These are phyloP conservation scores for Leptobrachium ailaonicum DNA, from an alignment of 2,113 vertebrate species.

Conservation along the genomic window DNA sequence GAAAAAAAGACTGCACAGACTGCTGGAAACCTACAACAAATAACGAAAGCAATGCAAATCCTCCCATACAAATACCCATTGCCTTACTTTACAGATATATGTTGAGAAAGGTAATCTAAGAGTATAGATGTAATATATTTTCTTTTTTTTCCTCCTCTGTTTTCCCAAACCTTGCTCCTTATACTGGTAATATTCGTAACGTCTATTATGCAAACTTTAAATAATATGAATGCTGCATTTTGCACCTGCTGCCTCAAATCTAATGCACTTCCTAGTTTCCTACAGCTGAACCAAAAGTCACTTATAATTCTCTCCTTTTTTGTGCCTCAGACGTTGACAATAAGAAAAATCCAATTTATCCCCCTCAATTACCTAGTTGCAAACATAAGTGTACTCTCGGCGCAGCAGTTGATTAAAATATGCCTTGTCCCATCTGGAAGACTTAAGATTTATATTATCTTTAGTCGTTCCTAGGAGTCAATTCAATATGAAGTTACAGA, in stretches of 20 bases:
- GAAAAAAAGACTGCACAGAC: not conserved
- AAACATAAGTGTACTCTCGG: constrained; percentile 4
- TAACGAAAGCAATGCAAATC: not conserved
- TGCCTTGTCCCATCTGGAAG: constrained; percentile 30
- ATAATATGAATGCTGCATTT: constrained; percentile 13
- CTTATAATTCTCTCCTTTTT: not conserved
- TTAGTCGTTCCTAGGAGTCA: constrained; percentile 4
- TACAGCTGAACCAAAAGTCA: not conserved
- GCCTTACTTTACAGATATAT: not conserved
- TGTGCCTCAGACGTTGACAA: constrained; percentile 4
- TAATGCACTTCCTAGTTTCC: not conserved
- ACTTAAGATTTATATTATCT: constrained; percentile 16
- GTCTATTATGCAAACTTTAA: constrained; percentile 19
- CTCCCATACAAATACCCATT: not conserved
- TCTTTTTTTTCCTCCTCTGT: not conserved
- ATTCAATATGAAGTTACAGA: not conserved
- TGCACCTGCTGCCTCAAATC: constrained; percentile 32
- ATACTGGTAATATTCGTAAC: constrained; percentile 4
- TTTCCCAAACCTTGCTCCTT: not conserved
- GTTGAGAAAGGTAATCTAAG: not conserved
- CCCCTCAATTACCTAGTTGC: not conserved
- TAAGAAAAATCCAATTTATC: constrained; percentile 30
- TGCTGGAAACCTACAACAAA: not conserved
- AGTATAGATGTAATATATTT: not conserved
- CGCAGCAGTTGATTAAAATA: constrained; percentile 18